Conservation (phyloP, 64 coral and sea anemone genomes). For the Porites australiensis region DNA sequence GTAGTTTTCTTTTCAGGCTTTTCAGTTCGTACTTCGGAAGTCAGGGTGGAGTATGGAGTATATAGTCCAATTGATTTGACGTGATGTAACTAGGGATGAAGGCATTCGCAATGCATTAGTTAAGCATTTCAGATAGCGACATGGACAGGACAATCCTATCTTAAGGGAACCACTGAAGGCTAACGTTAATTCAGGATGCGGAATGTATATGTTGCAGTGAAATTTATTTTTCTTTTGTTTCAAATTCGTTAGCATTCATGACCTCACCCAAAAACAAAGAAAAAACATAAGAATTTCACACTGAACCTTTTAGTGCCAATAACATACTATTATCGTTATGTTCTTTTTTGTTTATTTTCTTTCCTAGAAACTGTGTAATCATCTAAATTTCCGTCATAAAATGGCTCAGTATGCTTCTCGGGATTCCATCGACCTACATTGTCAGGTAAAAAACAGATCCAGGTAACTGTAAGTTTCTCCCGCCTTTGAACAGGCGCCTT, state of each 20-base stretch:
- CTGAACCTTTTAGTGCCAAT: background rate
- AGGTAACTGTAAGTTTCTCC: background rate
- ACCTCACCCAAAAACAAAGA: no score
- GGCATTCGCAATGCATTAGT: no score
- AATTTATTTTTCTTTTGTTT: no score
- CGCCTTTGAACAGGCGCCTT: no score
- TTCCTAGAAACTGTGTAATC: slow-evolving; percentile 89
- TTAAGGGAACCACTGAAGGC: no score
- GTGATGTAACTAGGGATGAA: no score
- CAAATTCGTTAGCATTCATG: no score
- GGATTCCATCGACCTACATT: slow-evolving; percentile 94
- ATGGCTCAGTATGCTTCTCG: slow-evolving; percentile 95
- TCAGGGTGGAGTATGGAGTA: no score
- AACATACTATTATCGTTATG: background rate
- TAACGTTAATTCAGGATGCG: no score
- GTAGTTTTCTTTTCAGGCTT: background rate
- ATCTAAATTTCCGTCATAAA: slow-evolving; percentile 93
- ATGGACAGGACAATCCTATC: no score
- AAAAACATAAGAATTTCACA: background rate
- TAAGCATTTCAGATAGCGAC: no score
- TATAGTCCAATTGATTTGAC: background rate
- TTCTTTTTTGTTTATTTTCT: background rate
- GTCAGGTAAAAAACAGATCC: slow-evolving; percentile 70
- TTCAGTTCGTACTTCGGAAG: background rate
- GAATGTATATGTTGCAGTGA: no score